Percentiles rank a stretch among this genome's conserved stretches.
phyloP scores from a whole-genome alignment of 1,140 invertebrate species.

The Musca domestica region DNA sequence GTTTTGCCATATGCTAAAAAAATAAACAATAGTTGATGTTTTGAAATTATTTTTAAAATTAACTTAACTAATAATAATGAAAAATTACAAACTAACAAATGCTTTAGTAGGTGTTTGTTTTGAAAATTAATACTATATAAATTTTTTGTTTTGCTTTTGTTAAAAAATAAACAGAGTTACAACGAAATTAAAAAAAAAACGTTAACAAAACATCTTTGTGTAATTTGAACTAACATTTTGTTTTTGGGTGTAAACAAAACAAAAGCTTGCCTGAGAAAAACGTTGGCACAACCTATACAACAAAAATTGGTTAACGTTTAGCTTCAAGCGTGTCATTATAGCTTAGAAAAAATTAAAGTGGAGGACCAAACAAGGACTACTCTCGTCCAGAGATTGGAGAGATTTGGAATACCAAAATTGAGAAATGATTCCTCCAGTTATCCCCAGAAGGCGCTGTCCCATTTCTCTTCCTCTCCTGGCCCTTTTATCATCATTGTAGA shows the following conservation, averaged over 20 bases:
- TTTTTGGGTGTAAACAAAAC: constrained; percentile 25
- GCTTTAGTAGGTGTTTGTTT: constrained; percentile 38
- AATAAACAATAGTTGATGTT: not conserved
- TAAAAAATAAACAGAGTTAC: not conserved
- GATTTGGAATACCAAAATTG: too few relatives aligned
- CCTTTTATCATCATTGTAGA: too few relatives aligned
- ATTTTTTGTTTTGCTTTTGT: not conserved
- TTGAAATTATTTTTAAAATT: constrained; percentile 23
- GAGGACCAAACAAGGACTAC: too few relatives aligned
- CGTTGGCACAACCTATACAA: not conserved
- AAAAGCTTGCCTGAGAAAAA: constrained; percentile 26
- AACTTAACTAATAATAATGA: constrained; percentile 14
- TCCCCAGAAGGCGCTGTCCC: too few relatives aligned
- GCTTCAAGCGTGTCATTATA: not conserved
- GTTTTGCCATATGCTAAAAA: constrained; percentile 18
- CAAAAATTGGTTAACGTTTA: not conserved
- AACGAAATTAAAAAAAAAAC: not conserved
- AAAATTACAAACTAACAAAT: constrained; percentile 25
- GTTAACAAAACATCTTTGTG: not conserved
- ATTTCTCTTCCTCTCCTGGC: too few relatives aligned
- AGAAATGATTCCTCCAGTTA: too few relatives aligned
- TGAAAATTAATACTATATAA: constrained; percentile 17
- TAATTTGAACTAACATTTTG: not conserved
- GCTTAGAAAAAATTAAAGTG: too few relatives aligned
- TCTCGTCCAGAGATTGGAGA: too few relatives aligned